Conservation (phyloP, 1,140 invertebrate species). For the Drosophila subpulchrella region DNA sequence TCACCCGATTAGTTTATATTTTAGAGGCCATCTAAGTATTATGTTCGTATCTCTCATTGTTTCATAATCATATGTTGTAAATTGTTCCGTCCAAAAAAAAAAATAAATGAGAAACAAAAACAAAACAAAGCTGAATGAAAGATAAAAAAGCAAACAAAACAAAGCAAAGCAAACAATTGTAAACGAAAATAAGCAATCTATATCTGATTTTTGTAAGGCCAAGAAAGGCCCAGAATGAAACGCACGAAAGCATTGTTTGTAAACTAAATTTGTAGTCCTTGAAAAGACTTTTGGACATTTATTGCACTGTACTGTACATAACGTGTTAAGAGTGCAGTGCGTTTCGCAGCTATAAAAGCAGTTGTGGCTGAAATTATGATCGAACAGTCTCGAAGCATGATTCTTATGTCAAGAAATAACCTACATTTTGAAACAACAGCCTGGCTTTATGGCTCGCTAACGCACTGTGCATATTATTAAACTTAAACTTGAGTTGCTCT, state of each 20-base stretch:
- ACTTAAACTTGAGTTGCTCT: slow-evolving; percentile 32
- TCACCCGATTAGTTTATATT: slow-evolving; percentile 41
- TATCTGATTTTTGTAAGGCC: slow-evolving; percentile 30
- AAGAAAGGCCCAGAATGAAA: not conserved
- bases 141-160: slow-evolving; percentile 37
- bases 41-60: slow-evolving; percentile 60
- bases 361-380: not conserved
- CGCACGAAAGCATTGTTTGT: slow-evolving; percentile 22
- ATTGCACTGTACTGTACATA: slow-evolving; percentile 46
- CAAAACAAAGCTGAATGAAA: slow-evolving; percentile 26
- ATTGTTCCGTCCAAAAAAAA: slow-evolving; percentile 81
- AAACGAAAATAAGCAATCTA: slow-evolving; percentile 47
- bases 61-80: slow-evolving; percentile 83
- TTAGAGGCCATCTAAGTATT: slow-evolving; percentile 65
- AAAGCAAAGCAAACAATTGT: slow-evolving; percentile 28
- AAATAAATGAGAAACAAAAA: slow-evolving; percentile 37
- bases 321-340: slow-evolving; percentile 35
- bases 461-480: slow-evolving; percentile 21
- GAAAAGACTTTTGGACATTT: slow-evolving; percentile 20
- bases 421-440: too few relatives aligned
- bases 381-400: too few relatives aligned
- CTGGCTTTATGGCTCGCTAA: not conserved
- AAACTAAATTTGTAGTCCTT: slow-evolving; percentile 39
- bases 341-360: slow-evolving; percentile 24
- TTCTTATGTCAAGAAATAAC: not conserved